Evolutionary conservation across 1,140 invertebrate species (phyloP).

Genomic region (Palaemon carinicauda): DNA sequence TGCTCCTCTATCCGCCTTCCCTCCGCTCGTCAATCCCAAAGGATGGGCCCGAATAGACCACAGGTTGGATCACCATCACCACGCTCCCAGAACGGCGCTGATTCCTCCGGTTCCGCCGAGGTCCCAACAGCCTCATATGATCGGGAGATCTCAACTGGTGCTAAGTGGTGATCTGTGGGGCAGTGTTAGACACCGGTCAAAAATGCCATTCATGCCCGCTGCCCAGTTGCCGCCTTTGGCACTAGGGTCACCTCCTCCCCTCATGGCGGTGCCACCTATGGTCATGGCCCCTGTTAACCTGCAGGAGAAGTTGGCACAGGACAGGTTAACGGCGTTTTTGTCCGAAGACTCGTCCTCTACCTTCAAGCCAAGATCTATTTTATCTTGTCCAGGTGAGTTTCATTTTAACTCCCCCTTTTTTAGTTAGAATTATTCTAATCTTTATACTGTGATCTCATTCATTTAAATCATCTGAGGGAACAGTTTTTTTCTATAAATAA

Average conservation of each 20-base stretch:
- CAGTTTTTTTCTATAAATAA: too few species aligned
- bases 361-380: slow-evolving; percentile 24
- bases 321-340: slow-evolving; percentile 38
- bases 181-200: neutral
- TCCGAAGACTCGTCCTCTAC: neutral
- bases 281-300: slow-evolving; percentile 20
- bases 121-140: neutral
- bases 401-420: neutral
- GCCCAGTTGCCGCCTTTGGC: slow-evolving; percentile 33
- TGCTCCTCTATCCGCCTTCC: neutral
- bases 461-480: too few species aligned
- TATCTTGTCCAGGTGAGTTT: slow-evolving; percentile 44
- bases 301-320: slow-evolving; percentile 36
- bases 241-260: slow-evolving; percentile 21
- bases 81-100: slow-evolving; percentile 37
- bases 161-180: neutral
- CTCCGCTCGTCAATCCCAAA: neutral
- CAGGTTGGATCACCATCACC: neutral
- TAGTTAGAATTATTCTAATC: too few species aligned
- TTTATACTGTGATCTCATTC: too few species aligned
- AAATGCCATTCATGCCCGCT: neutral
- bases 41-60: slow-evolving; percentile 9
- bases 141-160: slow-evolving; percentile 15
- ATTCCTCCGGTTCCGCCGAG: slow-evolving; percentile 7
- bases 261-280: neutral